Base-by-base conservation (phyloP, 2,888 invertebrate species). In the Xanthorhoe spadicearia region DNA sequence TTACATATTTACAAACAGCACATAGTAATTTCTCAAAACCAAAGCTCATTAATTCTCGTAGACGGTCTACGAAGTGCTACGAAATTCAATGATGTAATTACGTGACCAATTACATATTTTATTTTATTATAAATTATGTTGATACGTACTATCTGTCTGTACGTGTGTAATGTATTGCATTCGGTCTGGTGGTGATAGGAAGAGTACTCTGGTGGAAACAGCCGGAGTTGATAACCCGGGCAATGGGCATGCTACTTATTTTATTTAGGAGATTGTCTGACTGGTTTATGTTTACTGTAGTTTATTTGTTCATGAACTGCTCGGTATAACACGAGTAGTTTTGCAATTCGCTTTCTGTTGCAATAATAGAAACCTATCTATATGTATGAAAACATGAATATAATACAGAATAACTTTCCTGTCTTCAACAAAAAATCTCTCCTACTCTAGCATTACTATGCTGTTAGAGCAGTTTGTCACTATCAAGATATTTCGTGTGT, bases 61-160 rank as follows among this genome's bases (percentile, higher is more conserved):
- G 74, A 72, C 35, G 55, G 43, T 69, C 74, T 74, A 72, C 73
- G 70, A 65, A 58, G 23, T 53, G 62, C 61, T 69, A 64, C 64
- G 64, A 56, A 57, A 23, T 17, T 19, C 18, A 38, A 63, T 69
- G 67, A 70, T 70, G 70, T 70, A 73, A 73, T 55, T 17, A 18
- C 19, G 8, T 60, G 63, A 43, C 35, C 8, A 58, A 49, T 69
- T 50, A 59, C 58, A 38, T 63, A 58, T 15, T 19, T 38, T 13
- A n/a, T 18, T 50, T 2, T 10, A 35, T 64, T 58, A 51, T 58
- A 55, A 60, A 38, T 64, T 50, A 57, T 63, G 61, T 61, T 61
- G 50, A 69, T 46, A 63, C 38, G 4, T 49, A 23, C n/a, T 57
- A 54, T 52, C 17, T 46, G 35, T 52, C 17, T 46, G 35, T 63